Evolutionary conservation across 2,113 vertebrate species (phyloP).

Genomic region (Tupaia tana): DNA sequence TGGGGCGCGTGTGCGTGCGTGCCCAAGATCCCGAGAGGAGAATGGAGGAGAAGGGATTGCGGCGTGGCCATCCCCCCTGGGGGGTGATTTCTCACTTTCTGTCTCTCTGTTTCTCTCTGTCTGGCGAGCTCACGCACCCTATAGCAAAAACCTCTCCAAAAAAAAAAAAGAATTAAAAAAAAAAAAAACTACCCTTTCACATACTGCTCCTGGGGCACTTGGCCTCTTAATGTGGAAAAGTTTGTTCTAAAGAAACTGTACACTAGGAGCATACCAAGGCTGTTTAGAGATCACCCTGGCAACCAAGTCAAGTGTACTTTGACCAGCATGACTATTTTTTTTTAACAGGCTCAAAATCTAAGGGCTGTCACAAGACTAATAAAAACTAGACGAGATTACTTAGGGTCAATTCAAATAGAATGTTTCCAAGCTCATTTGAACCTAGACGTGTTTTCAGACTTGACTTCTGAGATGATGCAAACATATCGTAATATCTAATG

Average conservation of each 20-base stretch:
- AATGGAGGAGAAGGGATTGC: too few species aligned
- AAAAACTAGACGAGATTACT: background rate
- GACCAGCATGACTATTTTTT: slow-evolving; percentile 23
- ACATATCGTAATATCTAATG: background rate
- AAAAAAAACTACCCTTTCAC: too few species aligned
- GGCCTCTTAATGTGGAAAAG: background rate
- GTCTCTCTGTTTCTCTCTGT: too few species aligned
- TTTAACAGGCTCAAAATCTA: background rate
- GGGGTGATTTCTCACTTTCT: too few species aligned
- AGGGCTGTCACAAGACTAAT: background rate
- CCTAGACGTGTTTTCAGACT: slow-evolving; percentile 12
- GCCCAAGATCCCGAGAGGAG: too few species aligned
- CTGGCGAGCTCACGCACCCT: too few species aligned
- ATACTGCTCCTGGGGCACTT: background rate
- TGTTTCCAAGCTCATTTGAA: slow-evolving; percentile 19
- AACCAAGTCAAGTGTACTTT: slow-evolving; percentile 4
- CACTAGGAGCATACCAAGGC: background rate
- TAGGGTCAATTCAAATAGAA: background rate
- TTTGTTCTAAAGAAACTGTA: slow-evolving; percentile 45
- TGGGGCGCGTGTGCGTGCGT: too few species aligned
- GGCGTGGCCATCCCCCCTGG: too few species aligned
- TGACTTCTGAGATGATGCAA: slow-evolving; percentile 9
- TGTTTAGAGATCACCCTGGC: background rate
- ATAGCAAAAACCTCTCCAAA: too few species aligned
- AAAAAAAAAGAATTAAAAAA: too few species aligned